Evolutionary conservation across 2,888 invertebrate species (phyloP), one percentile per base, ranked within the genome.

Genomic region (Mimas tiliae): DNA sequence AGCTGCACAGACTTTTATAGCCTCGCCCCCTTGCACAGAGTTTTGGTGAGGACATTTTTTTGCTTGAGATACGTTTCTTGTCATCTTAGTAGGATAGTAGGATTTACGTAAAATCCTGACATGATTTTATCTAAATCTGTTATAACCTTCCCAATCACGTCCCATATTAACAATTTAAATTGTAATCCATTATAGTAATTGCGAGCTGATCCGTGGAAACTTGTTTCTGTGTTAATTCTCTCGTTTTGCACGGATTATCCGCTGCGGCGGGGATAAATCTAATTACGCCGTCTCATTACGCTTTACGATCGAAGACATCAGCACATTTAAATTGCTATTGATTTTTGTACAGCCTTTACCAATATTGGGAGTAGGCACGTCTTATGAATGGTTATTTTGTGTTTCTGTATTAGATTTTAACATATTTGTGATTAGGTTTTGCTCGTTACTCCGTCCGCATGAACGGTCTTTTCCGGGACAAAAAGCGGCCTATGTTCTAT

Each of bases 271-370:
- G 77, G 73, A 78, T 73, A 77, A 84, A 86, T 83, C 84, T 87
- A 89, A 90, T 90, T 88, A 87, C 82, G 79, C 72, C 75, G 71
- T 79, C 84, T 88, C 87, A 87, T 90, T 89, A 90, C 83, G 68
- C 70, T 77, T 81, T 74, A 84, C 83, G 84, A 80, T 83, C 77
- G 80, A 77, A 81, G 82, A 84, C 87, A 71, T 76, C 73, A 76
- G 74, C 73, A 73, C 70, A 72, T 76, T 76, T 74, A 73, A 73
- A 74, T 74, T 76, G 71, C 64, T 70, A 72, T 72, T 70, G 70
- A 69, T 42, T 58, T 58, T 58, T 14, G 6, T 52, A n/a, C n/a
- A 11, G 42, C 34, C 34, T 34, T 55, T 34, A 38, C 16, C 3
- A 27, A 6, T 52, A 52, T 27, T 27, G 27, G 27, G 2, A 27